Evolutionary conservation across 2,113 vertebrate genomes (phyloP).

Genomic region (Anser cygnoides): DNA sequence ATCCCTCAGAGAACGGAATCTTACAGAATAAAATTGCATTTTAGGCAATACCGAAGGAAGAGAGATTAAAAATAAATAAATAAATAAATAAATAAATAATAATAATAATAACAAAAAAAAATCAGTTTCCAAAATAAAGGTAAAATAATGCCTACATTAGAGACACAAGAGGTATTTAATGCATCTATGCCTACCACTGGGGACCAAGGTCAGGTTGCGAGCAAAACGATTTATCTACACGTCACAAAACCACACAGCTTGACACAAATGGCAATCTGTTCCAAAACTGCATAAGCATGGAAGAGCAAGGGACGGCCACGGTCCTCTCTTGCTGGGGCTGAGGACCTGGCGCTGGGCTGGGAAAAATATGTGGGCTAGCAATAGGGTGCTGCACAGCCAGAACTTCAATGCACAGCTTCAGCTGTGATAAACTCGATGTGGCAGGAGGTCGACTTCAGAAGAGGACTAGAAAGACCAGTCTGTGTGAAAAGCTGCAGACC

Average conservation of each 20-base stretch:
- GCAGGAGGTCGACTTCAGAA: background rate
- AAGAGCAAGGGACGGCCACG: background rate
- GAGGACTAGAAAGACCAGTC: background rate
- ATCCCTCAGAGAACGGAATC: background rate
- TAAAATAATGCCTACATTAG: background rate
- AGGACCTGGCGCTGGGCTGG: background rate
- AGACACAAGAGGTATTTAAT: background rate
- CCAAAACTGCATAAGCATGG: background rate
- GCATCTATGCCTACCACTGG: background rate
- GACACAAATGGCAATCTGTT: slow-evolving; percentile 46
- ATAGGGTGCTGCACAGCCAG: background rate
- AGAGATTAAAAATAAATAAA: background rate
- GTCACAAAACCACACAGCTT: slow-evolving; percentile 49
- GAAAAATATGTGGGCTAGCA: background rate
- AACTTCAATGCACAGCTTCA: background rate
- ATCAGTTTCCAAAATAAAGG: background rate
- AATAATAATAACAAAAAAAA: background rate
- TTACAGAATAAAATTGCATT: background rate
- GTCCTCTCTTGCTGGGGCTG: background rate
- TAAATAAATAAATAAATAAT: too few relatives aligned
- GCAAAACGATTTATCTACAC: slow-evolving; percentile 37
- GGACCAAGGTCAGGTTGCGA: slow-evolving; percentile 19
- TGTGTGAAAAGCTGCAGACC: background rate
- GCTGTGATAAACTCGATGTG: background rate
- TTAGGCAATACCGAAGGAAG: background rate